Evolutionary conservation across 2,797 vertebrate species (phyloP), one percentile per base, ranked within the genome.

Genomic region (Tauraco hartlaubi): DNA sequence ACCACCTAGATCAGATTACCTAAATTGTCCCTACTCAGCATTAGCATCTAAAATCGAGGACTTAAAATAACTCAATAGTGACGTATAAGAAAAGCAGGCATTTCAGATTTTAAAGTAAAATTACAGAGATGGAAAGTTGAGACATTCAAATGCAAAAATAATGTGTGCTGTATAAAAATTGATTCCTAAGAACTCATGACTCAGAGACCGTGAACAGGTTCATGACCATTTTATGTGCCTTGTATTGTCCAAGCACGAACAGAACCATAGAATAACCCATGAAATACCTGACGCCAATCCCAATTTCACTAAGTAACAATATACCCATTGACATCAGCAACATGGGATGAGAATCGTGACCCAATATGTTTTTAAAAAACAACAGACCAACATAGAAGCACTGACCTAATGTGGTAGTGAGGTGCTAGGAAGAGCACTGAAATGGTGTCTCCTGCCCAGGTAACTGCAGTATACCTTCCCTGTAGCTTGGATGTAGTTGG

Each of bases 71-170:
- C 26, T 92, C 54, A 17, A 2, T 7, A 61, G 19, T 13, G 29
- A 81, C 54, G 54, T 66, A 11, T 33, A 69, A 43, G 58, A 84
- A 68, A 85, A 69, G 31, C n/a, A 59, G 23, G 11, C 81, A 61
- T 86, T 78, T 66, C 10, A 51, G 25, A 77, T 77, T 87, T 85
- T 58, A 51, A 91, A 82, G 15, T 55, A 49, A 77, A 95, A 74
- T 43, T 74, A 71, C 23, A 74, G 41, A 83, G 59, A 81, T 9
- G 9, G 62, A 85, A 63, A 88, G 43, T 13, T 66, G 22, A 75
- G 54, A 37, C 26, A 51, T 41, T 88, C 61, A 80, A 85, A 41
- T 31, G 29, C 59, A 82, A 61, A 89, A 86, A 74, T 39, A 59
- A 61, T 2, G 6, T 1, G 3, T n/a, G 37, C 39, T 31, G 22